These are phyloP conservation scores for Alcis repandata DNA, from an alignment of 2,888 invertebrate species.

Conservation along the genomic window DNA sequence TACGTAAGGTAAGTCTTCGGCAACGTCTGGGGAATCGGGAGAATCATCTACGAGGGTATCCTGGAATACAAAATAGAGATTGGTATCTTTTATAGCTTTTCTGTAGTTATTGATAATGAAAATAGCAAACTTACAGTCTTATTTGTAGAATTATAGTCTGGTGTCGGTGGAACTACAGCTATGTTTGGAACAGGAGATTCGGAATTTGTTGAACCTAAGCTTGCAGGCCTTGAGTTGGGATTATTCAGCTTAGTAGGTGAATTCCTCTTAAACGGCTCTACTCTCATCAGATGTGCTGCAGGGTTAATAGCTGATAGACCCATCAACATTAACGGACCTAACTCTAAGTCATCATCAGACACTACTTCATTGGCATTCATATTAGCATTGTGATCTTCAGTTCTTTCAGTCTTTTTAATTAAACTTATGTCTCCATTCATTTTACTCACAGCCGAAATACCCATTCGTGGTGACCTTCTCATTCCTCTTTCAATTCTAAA, in stretches of 20 bases:
- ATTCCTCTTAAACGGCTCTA: slow-evolving; percentile 85
- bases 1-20: slow-evolving; percentile 91
- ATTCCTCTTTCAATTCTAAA: slow-evolving; percentile 79
- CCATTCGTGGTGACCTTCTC: slow-evolving; percentile 79
- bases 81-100: background rate
- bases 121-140: slow-evolving; percentile 73
- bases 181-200: slow-evolving; percentile 89
- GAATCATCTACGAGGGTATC: slow-evolving; percentile 88
- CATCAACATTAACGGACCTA: slow-evolving; percentile 89
- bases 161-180: slow-evolving; percentile 91
- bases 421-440: slow-evolving; percentile 82
- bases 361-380: slow-evolving; percentile 64
- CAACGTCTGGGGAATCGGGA: slow-evolving; percentile 89
- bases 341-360: slow-evolving; percentile 87
- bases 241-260: slow-evolving; percentile 62
- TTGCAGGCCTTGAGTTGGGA: slow-evolving; percentile 80
- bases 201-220: slow-evolving; percentile 72
- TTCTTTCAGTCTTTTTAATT: slow-evolving; percentile 75
- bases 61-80: slow-evolving; percentile 55
- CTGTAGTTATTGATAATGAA: no score
- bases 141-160: slow-evolving; percentile 84
- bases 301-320: slow-evolving; percentile 88
- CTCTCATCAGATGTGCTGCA: slow-evolving; percentile 86
- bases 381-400: slow-evolving; percentile 74
- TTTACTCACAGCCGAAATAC: slow-evolving; percentile 80